Percentiles rank a stretch among this genome's conserved stretches.
Evolutionary conservation across 1,140 invertebrate species (phyloP).

Genomic region (Aporrectodea caliginosa): DNA sequence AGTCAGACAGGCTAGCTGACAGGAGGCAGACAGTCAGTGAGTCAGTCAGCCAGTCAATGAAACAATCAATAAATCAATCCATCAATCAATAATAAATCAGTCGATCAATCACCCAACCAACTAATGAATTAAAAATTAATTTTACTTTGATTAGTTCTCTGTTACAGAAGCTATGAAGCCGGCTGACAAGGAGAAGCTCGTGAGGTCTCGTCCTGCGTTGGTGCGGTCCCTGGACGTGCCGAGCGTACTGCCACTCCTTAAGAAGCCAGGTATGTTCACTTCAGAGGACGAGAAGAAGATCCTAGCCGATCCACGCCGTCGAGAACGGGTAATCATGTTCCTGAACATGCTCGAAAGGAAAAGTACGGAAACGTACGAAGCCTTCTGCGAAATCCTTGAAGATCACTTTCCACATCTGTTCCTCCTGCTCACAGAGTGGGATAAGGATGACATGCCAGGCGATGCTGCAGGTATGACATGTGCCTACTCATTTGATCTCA

Average conservation of each 20-base stretch:
- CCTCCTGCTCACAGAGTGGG: constrained; percentile 1
- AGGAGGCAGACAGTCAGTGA: background rate
- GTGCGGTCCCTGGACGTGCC: constrained; percentile 11
- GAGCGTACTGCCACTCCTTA: background rate
- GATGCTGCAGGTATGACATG: too few relatives aligned
- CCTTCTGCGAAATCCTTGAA: constrained; percentile 11
- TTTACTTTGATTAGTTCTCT: too few relatives aligned
- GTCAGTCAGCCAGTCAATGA: background rate
- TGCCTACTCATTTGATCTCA: too few relatives aligned
- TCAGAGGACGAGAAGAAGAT: background rate
- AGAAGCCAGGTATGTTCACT: constrained; percentile 1
- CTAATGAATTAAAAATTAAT: too few relatives aligned
- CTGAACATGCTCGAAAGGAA: constrained; percentile 16
- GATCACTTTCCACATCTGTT: constrained; percentile 14
- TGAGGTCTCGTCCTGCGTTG: constrained; percentile 4
- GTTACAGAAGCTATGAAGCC: constrained; percentile 9
- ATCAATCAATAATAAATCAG: too few relatives aligned
- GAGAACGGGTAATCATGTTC: constrained; percentile 5
- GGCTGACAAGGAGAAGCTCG: constrained; percentile 6
- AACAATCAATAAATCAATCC: too few relatives aligned
- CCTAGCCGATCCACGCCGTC: background rate
- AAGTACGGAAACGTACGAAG: constrained; percentile 1
- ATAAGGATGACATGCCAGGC: constrained; percentile 9
- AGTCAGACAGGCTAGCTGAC: background rate
- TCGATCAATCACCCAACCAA: too few relatives aligned